Evolutionary conservation across 2,113 vertebrate genomes (phyloP), one percentile per base, ranked within the genome.

Genomic region (Antennarius striatus): DNA sequence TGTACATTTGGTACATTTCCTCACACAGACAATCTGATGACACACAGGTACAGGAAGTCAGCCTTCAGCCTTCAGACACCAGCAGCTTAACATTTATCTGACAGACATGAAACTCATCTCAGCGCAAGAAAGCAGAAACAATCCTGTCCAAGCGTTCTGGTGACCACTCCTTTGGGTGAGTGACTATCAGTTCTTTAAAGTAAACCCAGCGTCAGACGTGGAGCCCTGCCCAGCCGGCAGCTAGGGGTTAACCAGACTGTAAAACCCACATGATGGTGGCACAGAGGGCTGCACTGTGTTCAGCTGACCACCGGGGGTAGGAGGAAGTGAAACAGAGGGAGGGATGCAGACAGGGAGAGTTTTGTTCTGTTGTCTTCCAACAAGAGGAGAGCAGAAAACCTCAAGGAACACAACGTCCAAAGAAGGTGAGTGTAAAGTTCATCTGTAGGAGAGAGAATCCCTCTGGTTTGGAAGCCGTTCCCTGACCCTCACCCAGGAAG

Each of bases 221-320:
- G 47, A 60, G 73, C 16, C 40, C 6, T 56, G 58, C 68, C 75
- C 65, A 73, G 66, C 55, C 61, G 77, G 81, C 15, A 60, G 43
- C 63, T 36, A 47, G 14, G 81, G 80, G 83, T 83, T 85, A 84
- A 81, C 53, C 45, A 36, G 77, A 71, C 76, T 58, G 62, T 67
- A 69, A 80, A 80, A 60, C 53, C 76, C 83, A 80, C 82, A 81
- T 70, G 77, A 79, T 63, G 78, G 56, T 57, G 53, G 78, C 67
- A 85, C 83, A 88, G 78, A 85, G 76, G 69, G 14, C 45, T 45
- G 55, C 68, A 81, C 85, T 87, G 70, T 87, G 72, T 59, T 81
- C 61, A 6, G 45, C 59, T 75, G 70, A 65, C 82, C 68, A 72
- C 47, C 46, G 86, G 76, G 71, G 80, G 78, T 62, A 59, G 70